Evolutionary conservation across 2,888 invertebrate species (phyloP).

Genomic region (Teinopalpus imperialis): DNA sequence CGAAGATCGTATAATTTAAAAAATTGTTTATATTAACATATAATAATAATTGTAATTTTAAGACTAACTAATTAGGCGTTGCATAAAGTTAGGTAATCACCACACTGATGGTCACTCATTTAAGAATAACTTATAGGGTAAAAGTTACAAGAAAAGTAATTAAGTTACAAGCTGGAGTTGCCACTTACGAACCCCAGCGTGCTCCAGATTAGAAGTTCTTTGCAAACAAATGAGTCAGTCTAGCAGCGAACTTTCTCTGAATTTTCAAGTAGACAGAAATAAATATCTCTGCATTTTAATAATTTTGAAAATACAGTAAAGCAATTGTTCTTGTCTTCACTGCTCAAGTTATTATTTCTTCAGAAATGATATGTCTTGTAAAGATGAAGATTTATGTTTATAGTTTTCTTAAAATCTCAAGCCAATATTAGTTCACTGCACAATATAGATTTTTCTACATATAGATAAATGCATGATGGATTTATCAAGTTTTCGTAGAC

Average conservation of each 20-base stretch:
- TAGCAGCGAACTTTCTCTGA: conserved; percentile 15
- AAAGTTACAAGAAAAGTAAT: conserved; percentile 55
- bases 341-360: neutral
- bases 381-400: too few relatives aligned
- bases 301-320: neutral
- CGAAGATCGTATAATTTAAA: too few relatives aligned
- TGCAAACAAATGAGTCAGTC: conserved; percentile 26
- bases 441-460: too few relatives aligned
- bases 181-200: conserved; percentile 31
- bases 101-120: conserved; percentile 55
- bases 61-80: conserved; percentile 30
- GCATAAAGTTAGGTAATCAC: conserved; percentile 60
- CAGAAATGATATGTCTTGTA: too few relatives aligned
- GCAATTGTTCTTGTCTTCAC: conserved; percentile 1
- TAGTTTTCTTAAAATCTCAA: too few relatives aligned
- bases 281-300: conserved; percentile 8
- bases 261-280: conserved; percentile 12
- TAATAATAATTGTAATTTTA: too few relatives aligned
- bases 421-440: too few relatives aligned
- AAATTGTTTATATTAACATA: too few relatives aligned
- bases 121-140: conserved; percentile 59
- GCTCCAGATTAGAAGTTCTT: conserved; percentile 30
- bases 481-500: too few relatives aligned
- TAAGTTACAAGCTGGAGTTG: conserved; percentile 50
- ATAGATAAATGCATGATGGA: too few relatives aligned